Evolutionary conservation across 2,888 invertebrate genomes (phyloP).

Genomic region (Scelioninae gen. 1): DNA sequence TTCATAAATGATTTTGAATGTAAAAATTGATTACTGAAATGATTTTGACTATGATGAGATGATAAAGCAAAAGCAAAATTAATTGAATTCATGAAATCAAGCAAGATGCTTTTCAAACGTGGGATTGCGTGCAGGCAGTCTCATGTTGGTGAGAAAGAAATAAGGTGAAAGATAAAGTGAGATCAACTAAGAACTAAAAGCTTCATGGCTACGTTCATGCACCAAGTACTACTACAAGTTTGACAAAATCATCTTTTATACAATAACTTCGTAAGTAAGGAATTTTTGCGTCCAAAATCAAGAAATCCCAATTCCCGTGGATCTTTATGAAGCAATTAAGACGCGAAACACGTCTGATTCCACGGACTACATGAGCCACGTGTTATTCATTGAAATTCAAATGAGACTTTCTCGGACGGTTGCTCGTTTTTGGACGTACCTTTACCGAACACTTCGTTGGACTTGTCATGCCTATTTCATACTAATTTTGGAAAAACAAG

Average conservation of each 20-base stretch:
- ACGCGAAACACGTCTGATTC: conserved; percentile 17
- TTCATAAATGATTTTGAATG: not conserved
- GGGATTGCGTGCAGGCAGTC: not conserved
- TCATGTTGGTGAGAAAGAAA: conserved; percentile 7
- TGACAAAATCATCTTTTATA: not conserved
- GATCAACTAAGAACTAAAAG: conserved; percentile 19
- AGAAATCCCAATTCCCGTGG: conserved; percentile 16
- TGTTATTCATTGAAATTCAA: conserved; percentile 29
- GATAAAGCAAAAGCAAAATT: conserved; percentile 12
- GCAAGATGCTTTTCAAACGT: not conserved
- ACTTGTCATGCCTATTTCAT: conserved; percentile 1
- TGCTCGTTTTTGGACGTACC: conserved; percentile 13
- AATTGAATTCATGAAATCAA: conserved; percentile 8
- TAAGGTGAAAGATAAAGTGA: conserved; percentile 20
- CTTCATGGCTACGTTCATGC: conserved; percentile 27
- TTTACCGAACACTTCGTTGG: conserved; percentile 1
- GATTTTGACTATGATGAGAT: conserved; percentile 29
- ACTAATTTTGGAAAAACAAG: not conserved
- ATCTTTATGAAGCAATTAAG: conserved; percentile 40
- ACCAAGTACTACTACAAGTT: conserved; percentile 9
- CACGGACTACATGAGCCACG: conserved; percentile 12
- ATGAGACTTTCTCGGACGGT: conserved; percentile 22
- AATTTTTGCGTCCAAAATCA: conserved; percentile 10
- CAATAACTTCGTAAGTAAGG: not conserved
- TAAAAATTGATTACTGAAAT: conserved; percentile 9